These are phyloP conservation scores for Drosophila azteca DNA, from an alignment of 1,140 invertebrate genomes.

Conservation along the genomic window DNA sequence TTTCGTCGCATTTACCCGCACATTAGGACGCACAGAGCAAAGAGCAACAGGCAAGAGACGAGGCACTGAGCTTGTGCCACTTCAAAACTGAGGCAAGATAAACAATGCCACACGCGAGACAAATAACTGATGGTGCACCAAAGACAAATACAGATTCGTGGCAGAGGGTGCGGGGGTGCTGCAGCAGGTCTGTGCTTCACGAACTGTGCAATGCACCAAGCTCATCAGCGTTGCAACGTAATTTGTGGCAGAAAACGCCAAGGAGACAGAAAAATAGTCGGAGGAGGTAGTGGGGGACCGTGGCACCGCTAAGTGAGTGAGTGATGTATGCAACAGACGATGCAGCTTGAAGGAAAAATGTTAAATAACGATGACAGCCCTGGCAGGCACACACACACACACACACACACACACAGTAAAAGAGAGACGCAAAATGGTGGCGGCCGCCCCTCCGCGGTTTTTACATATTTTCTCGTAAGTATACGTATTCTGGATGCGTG, in stretches of 20 bases:
- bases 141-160: conserved; percentile 21
- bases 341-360: conserved; percentile 77
- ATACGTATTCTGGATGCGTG: conserved; percentile 67
- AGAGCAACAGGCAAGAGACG: conserved; percentile 23
- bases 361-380: conserved; percentile 74
- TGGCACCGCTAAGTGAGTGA: conserved; percentile 79
- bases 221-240: conserved; percentile 66
- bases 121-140: conserved; percentile 72
- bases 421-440: conserved; percentile 6
- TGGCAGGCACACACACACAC: conserved; percentile 19
- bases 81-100: conserved; percentile 49
- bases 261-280: too few species aligned
- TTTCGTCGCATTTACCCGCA: conserved; percentile 81
- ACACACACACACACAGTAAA: conserved; percentile 11
- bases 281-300: conserved; percentile 6
- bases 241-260: conserved; percentile 43
- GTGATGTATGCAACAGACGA: conserved; percentile 77
- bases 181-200: background rate
- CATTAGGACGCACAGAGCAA: conserved; percentile 63
- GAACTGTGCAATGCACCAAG: conserved; percentile 63
- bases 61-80: conserved; percentile 23
- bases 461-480: conserved; percentile 46
- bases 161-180: conserved; percentile 41
- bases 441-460: conserved; percentile 35
- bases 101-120: conserved; percentile 71